Conservation (phyloP, 2,113 vertebrate genomes). For the Axis porcinus region DNA sequence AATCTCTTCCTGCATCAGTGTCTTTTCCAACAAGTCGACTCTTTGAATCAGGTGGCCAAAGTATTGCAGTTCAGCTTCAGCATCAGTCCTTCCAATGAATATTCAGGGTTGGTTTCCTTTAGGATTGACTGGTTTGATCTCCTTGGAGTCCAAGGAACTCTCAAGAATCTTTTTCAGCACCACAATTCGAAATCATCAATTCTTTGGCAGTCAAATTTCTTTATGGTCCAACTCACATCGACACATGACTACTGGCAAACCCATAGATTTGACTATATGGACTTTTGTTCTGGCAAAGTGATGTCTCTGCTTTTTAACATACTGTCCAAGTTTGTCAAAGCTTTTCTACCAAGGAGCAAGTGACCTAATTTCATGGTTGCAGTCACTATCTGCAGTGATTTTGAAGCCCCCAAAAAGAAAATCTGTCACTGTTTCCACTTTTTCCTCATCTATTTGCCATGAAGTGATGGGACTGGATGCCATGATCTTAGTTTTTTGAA, state of each 20-base stretch:
- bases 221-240: not conserved
- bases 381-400: not conserved
- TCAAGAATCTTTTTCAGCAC: not conserved
- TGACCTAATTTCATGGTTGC: not conserved
- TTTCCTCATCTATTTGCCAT: not conserved
- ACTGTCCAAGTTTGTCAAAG: not conserved
- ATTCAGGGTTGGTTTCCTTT: not conserved
- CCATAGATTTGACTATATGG: not conserved
- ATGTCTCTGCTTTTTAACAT: not conserved
- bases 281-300: not conserved
- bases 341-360: not conserved
- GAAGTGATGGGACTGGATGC: not conserved
- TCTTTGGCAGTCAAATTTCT: not conserved
- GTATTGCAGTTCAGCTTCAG: not conserved
- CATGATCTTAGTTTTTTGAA: not conserved
- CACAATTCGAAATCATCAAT: not conserved
- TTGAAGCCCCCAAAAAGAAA: not conserved
- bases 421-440: not conserved
- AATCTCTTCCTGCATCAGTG: not conserved
- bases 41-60: not conserved
- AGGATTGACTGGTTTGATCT: not conserved
- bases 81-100: not conserved
- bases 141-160: not conserved
- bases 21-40: not conserved
- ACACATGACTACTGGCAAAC: not conserved